phyloP scores from a whole-genome alignment of 2,113 vertebrate genomes.

The Bos taurus region ARS-UCD2.0 NC_037343.1:38274001-38274500 shows the following conservation, averaged over 20 bases:
- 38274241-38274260: not conserved
- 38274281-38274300: not conserved
- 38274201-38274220: not conserved
- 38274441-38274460: not conserved
- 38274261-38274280: not conserved
- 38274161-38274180: not conserved
- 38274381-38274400: not conserved
- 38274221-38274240: not conserved
- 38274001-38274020: not conserved
- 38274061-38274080: constrained; percentile 45
- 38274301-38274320: not conserved
- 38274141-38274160: not conserved
- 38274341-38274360: not conserved
- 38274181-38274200: constrained; percentile 40
- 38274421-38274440: not conserved
- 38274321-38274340: not conserved
- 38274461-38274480: not conserved
- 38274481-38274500: not conserved
- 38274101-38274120: not conserved
- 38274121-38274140: not conserved
- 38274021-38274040: constrained; percentile 17
- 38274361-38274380: not conserved
- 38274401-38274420: not conserved
- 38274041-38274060: not conserved
- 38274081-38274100: constrained; percentile 31